phyloP scores from a whole-genome alignment of 2,797 vertebrate genomes.

The Syndactyla subalaris region DNA sequence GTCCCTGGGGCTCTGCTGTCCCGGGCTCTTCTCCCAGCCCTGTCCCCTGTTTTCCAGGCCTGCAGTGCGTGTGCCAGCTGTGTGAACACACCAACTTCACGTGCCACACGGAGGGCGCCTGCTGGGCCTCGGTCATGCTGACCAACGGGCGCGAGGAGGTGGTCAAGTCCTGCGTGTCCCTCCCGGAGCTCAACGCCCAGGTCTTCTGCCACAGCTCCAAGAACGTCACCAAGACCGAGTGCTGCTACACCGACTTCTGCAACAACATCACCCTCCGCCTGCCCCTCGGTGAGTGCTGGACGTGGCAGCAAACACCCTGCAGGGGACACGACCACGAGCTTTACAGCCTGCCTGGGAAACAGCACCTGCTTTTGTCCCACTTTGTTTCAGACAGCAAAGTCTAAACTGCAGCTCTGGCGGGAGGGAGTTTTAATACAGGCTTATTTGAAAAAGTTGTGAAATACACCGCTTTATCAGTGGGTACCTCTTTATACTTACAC shows the following conservation, averaged over 20 bases:
- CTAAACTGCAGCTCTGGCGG: background rate
- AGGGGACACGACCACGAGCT: rapidly evolving
- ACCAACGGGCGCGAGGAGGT: conserved; percentile 89
- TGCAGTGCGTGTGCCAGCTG: conserved; percentile 92
- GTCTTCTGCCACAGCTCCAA: conserved; percentile 93
- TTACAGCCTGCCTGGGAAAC: background rate
- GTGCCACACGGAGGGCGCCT: conserved; percentile 94
- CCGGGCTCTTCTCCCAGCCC: rapidly evolving
- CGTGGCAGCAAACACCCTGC: background rate
- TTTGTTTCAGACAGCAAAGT: background rate
- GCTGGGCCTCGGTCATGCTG: conserved; percentile 96
- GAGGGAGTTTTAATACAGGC: background rate
- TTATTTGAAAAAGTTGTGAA: background rate
- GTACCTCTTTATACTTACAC: background rate
- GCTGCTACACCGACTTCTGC: conserved; percentile 98
- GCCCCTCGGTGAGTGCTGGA: conserved; percentile 78
- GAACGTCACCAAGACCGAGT: conserved; percentile 90
- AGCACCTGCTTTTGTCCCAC: background rate
- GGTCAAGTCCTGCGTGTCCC: conserved; percentile 90
- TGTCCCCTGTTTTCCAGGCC: conserved; percentile 62
- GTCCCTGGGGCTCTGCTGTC: rapidly evolving
- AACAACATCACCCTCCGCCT: conserved; percentile 93
- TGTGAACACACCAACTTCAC: conserved; percentile 89
- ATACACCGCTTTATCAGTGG: background rate
- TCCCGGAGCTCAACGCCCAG: conserved; percentile 88